These are phyloP conservation scores for Dryococelus australis DNA, from an alignment of 2,888 invertebrate species.

Conservation along the genomic window DNA sequence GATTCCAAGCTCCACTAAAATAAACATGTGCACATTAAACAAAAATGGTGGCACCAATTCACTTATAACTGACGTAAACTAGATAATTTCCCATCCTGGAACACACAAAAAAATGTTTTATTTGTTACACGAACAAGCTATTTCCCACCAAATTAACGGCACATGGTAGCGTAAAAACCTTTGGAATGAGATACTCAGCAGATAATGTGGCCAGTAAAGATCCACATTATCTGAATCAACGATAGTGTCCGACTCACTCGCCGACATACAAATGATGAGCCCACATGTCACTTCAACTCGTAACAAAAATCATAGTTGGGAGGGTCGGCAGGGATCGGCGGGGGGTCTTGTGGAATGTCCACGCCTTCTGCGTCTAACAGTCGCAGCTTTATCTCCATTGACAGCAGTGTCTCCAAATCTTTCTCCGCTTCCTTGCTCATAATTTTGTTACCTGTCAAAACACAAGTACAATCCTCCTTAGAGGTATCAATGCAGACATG, in stretches of 20 bases:
- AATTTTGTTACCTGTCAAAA: slow-evolving; percentile 78
- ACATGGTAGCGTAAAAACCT: background rate
- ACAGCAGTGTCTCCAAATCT: slow-evolving; percentile 89
- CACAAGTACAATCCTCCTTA: background rate
- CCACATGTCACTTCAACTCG: slow-evolving; percentile 69
- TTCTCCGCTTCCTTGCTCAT: slow-evolving; percentile 84
- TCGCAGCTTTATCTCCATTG: slow-evolving; percentile 96
- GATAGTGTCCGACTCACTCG: background rate
- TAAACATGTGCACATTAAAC: too few relatives aligned
- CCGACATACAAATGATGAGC: background rate
- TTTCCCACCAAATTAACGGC: too few relatives aligned
- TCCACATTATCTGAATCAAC: background rate
- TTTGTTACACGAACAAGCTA: too few relatives aligned
- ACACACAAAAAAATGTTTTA: too few relatives aligned
- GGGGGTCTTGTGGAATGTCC: slow-evolving; percentile 91
- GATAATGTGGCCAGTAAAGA: background rate
- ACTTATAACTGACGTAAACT: too few relatives aligned
- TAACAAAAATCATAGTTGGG: slow-evolving; percentile 90
- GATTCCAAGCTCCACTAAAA: too few relatives aligned
- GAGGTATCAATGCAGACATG: background rate
- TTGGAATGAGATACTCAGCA: background rate
- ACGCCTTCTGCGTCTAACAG: slow-evolving; percentile 90
- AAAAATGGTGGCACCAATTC: too few relatives aligned
- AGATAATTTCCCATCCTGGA: too few relatives aligned
- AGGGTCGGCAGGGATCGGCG: slow-evolving; percentile 90